A percentile compares a stretch with the other conserved stretches of the same genome.
Conservation (phyloP, 2,113 vertebrate species). For the Cervus canadensis region DNA sequence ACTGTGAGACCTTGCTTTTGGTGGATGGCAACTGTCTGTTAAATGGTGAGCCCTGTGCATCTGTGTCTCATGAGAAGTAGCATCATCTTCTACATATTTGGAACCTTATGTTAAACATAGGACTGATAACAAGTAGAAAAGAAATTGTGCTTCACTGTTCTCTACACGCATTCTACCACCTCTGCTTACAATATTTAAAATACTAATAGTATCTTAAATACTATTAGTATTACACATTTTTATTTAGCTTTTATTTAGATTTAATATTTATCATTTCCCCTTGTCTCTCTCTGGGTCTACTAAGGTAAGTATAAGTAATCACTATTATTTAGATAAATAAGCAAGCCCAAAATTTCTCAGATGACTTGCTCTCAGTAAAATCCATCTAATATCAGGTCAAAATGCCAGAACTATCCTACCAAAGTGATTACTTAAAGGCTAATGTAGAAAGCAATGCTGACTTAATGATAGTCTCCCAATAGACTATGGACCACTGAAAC, state of each 20-base stretch:
- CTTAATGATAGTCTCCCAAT: background rate
- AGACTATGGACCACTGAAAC: background rate
- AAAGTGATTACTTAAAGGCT: background rate
- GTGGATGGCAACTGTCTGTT: conserved; percentile 87
- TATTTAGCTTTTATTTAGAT: background rate
- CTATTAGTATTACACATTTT: background rate
- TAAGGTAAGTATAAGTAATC: background rate
- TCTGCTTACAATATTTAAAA: background rate
- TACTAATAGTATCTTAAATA: background rate
- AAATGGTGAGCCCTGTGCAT: conserved; percentile 84
- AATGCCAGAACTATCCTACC: background rate
- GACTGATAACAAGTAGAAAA: background rate
- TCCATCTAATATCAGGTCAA: background rate
- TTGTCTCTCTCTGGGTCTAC: background rate
- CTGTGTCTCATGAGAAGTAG: conserved; percentile 89
- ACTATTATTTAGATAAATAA: background rate
- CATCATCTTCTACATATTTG: background rate
- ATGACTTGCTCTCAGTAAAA: background rate
- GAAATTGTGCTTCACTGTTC: background rate
- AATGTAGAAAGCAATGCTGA: background rate
- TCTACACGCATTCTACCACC: background rate
- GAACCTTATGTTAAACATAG: background rate
- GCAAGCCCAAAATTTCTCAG: background rate
- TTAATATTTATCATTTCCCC: background rate
- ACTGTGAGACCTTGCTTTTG: conserved; percentile 84